A percentile compares a stretch with the other conserved stretches of the same genome.
These are phyloP conservation scores for Nymphalis polychloros DNA, from an alignment of 2,888 invertebrate species.

Conservation along the genomic window DNA sequence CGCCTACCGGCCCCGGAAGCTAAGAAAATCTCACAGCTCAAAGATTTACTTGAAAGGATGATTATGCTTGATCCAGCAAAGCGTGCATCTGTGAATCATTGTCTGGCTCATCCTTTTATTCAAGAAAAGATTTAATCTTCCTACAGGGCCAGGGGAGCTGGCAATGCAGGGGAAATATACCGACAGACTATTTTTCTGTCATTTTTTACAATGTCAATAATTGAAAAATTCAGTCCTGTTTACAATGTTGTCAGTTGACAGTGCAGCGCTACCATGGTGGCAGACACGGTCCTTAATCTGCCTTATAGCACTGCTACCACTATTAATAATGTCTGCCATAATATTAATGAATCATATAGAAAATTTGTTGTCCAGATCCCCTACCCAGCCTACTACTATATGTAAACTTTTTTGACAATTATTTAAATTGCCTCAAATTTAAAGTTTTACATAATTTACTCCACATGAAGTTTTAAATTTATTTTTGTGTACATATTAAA, in stretches of 20 bases:
- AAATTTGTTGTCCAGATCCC: no score
- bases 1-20: constrained; percentile 93
- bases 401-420: not conserved
- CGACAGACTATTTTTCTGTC: no score
- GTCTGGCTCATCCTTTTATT: constrained; percentile 96
- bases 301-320: no score
- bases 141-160: no score
- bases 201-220: no score
- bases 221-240: no score
- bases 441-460: constrained; percentile 1
- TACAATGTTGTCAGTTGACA: no score
- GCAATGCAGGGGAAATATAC: no score
- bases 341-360: no score
- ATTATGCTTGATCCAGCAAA: constrained; percentile 96
- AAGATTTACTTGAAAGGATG: constrained; percentile 95
- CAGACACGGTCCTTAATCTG: no score
- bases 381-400: not conserved
- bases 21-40: constrained; percentile 94
- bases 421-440: not conserved
- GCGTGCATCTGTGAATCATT: constrained; percentile 96
- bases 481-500: constrained; percentile 4
- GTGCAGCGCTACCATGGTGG: no score
- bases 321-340: no score
- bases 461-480: not conserved
- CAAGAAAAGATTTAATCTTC: constrained; percentile 89